These are phyloP conservation scores for Morone saxatilis DNA, from an alignment of 2,113 vertebrate species.

Conservation along the genomic window DNA sequence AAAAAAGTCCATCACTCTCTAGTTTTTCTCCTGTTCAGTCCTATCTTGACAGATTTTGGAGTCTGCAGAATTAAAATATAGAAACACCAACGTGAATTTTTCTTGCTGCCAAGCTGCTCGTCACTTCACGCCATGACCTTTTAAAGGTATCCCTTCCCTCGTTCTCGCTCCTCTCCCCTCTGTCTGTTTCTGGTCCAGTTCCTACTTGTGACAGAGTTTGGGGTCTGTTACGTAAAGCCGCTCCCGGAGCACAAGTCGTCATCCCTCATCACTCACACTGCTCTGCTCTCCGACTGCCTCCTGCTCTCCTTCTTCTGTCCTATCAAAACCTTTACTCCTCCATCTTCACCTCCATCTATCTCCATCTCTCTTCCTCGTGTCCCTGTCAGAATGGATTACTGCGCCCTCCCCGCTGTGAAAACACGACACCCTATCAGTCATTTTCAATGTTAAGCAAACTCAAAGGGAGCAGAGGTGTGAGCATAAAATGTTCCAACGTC, in stretches of 20 bases:
- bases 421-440: constrained; percentile 42
- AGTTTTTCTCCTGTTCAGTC: neutral
- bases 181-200: constrained; percentile 63
- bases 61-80: neutral
- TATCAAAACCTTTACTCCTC: constrained; percentile 25
- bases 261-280: constrained; percentile 64
- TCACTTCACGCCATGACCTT: constrained; percentile 1
- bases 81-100: neutral
- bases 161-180: constrained; percentile 1
- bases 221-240: constrained; percentile 71
- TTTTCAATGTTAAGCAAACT: constrained; percentile 38
- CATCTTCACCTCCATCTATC: constrained; percentile 31
- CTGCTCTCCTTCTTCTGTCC: constrained; percentile 40
- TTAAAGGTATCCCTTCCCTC: constrained; percentile 31
- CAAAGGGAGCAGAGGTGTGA: constrained; percentile 32
- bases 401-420: constrained; percentile 22
- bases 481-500: constrained; percentile 15
- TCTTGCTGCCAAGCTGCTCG: neutral
- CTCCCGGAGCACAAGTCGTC: constrained; percentile 72
- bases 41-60: neutral
- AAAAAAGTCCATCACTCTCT: neutral
- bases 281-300: constrained; percentile 34
- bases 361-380: constrained; percentile 41
- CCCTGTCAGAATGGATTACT: constrained; percentile 49
- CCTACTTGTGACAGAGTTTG: constrained; percentile 65